Evolutionary conservation across 2,888 invertebrate genomes (phyloP).

Genomic region (Lithophane ornitopus): DNA sequence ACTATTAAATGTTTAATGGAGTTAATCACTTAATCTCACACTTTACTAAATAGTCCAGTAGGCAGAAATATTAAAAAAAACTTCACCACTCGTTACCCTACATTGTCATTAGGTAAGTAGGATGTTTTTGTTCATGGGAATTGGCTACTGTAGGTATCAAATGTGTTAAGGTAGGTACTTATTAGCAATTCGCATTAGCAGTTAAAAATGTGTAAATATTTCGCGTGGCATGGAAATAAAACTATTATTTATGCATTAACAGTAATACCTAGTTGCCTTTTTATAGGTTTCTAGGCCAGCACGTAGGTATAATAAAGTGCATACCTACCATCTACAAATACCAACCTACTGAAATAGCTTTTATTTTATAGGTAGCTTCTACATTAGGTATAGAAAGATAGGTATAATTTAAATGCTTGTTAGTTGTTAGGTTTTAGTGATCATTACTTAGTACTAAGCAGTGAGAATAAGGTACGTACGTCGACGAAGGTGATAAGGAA

Average conservation of each 20-base stretch:
- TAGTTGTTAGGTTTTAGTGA: background rate
- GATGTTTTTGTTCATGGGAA: no score
- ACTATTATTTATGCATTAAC: constrained; percentile 11
- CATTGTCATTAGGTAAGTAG: background rate
- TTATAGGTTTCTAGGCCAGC: constrained; percentile 30
- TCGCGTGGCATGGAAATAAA: constrained; percentile 42
- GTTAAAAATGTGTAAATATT: constrained; percentile 11
- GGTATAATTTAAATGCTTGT: background rate
- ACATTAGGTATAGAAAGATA: background rate
- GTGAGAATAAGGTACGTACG: background rate
- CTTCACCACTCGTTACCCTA: background rate
- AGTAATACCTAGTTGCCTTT: constrained; percentile 11
- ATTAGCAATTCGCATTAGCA: constrained; percentile 47
- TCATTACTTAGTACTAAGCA: background rate
- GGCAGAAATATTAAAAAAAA: background rate
- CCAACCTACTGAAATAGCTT: background rate
- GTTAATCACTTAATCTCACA: no score
- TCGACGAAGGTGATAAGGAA: background rate
- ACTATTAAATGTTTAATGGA: background rate
- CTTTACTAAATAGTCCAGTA: background rate
- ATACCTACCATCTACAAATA: constrained; percentile 18
- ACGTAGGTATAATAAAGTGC: constrained; percentile 1
- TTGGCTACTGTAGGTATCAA: background rate
- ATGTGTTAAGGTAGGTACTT: background rate
- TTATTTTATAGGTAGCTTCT: constrained; percentile 3